A percentile compares a stretch with the other conserved stretches of the same genome.
phyloP scores from a whole-genome alignment of 2,888 invertebrate species.

The Nymphalis urticae region DNA sequence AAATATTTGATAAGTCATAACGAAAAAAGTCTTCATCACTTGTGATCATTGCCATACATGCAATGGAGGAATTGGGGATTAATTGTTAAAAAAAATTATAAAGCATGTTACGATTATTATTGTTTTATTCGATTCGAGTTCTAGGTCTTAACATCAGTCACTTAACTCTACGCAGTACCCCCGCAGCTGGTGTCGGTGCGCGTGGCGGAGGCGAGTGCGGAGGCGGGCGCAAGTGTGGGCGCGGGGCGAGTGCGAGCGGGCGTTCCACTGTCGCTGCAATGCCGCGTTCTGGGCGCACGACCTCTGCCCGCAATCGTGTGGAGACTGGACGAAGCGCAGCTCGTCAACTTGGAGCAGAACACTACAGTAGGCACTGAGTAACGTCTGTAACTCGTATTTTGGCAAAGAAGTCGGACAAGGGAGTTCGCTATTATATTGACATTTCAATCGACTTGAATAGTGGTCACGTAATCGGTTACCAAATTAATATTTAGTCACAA shows the following conservation, averaged over 20 bases:
- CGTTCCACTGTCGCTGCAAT: conserved; percentile 57
- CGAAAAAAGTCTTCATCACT: no score
- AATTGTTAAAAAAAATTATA: no score
- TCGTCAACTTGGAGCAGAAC: conserved; percentile 61
- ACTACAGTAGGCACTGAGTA: conserved; percentile 48
- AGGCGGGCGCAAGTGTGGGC: conserved; percentile 28
- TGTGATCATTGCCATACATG: no score
- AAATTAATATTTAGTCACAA: no score
- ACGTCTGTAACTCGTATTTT: not conserved
- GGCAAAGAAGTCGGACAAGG: not conserved
- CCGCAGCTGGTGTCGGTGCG: conserved; percentile 66
- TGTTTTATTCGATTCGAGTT: not conserved
- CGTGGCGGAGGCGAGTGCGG: conserved; percentile 38
- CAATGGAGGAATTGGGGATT: no score
- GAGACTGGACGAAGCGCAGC: conserved; percentile 57
- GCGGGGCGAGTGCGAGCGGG: conserved; percentile 56
- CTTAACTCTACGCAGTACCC: conserved; percentile 53
- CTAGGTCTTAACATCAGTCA: not conserved
- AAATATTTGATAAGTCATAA: no score
- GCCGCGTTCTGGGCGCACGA: conserved; percentile 70
- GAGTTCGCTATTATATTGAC: not conserved
- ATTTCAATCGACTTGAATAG: not conserved
- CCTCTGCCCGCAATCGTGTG: conserved; percentile 64
- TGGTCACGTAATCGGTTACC: no score
- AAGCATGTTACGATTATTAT: no score